These are phyloP conservation scores for Alca torda DNA, from an alignment of 2,797 vertebrate genomes.

Conservation along the genomic window DNA sequence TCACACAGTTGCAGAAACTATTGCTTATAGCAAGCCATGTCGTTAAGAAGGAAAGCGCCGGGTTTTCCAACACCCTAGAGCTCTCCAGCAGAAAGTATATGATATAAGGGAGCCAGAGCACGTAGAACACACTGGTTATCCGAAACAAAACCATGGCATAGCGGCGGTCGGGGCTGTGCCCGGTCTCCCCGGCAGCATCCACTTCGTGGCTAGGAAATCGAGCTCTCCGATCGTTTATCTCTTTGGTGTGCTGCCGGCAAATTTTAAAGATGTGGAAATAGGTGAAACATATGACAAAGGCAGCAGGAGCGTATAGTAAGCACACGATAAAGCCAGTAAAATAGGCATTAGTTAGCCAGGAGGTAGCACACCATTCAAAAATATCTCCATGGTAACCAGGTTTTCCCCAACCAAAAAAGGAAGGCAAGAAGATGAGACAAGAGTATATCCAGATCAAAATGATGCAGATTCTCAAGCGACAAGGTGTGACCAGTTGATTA, in stretches of 20 bases:
- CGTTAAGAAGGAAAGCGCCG: constrained; percentile 93
- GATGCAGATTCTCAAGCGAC: constrained; percentile 93
- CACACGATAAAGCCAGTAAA: constrained; percentile 98
- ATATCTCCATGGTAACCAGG: constrained; percentile 99
- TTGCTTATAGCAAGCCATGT: constrained; percentile 99
- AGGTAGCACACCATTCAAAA: constrained; percentile 97
- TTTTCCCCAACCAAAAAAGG: constrained; percentile 98
- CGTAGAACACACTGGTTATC: constrained; percentile 98
- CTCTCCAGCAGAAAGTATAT: constrained; percentile 98
- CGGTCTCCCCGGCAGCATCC: constrained; percentile 85
- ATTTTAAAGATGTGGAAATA: constrained; percentile 99
- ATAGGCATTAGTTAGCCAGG: constrained; percentile 95
- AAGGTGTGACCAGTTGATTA: constrained; percentile 97
- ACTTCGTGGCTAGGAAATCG: constrained; percentile 94
- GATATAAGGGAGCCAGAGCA: constrained; percentile 98
- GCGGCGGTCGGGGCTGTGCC: constrained; percentile 91
- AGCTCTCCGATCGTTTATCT: constrained; percentile 93
- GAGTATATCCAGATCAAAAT: constrained; percentile 96
- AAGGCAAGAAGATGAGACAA: constrained; percentile 92
- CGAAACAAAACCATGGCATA: constrained; percentile 98
- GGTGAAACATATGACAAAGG: constrained; percentile 96
- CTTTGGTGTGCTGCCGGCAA: constrained; percentile 98
- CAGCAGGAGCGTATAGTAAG: constrained; percentile 95
- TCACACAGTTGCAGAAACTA: constrained; percentile 99
- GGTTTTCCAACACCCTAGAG: constrained; percentile 91